Conservation (phyloP, 64 coral and sea anemone species). For the Cladopsammia gracilis region DNA sequence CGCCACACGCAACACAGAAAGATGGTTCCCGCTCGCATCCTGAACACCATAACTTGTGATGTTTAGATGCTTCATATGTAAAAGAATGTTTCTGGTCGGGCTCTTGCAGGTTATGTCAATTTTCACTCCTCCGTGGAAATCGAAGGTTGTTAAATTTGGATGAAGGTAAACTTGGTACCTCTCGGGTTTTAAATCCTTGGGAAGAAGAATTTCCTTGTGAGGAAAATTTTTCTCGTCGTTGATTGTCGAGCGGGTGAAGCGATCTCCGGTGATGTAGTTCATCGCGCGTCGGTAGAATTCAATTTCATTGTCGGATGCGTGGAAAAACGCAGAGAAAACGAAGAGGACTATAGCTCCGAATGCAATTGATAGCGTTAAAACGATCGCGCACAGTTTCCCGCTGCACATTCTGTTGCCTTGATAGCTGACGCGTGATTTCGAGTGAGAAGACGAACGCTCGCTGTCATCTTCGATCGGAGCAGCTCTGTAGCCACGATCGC, state of each 20-base stretch:
- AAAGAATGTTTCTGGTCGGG: slow-evolving; percentile 68
- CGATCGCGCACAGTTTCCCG: slow-evolving; percentile 30
- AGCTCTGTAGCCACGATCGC: slow-evolving; percentile 6
- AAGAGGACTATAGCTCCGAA: slow-evolving; percentile 19
- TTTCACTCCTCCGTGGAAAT: slow-evolving; percentile 67
- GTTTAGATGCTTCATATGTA: slow-evolving; percentile 79
- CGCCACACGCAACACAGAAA: slow-evolving; percentile 57
- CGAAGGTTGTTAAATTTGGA: slow-evolving; percentile 79
- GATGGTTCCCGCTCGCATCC: slow-evolving; percentile 62
- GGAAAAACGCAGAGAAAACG: slow-evolving; percentile 31
- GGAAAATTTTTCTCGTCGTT: slow-evolving; percentile 66
- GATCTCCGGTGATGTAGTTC: slow-evolving; percentile 33
- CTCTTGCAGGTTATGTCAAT: slow-evolving; percentile 73
- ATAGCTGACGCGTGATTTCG: slow-evolving; percentile 30
- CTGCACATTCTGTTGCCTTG: slow-evolving; percentile 7
- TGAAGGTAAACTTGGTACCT: slow-evolving; percentile 82
- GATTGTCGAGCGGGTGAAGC: slow-evolving; percentile 8
- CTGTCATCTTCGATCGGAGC: background rate
- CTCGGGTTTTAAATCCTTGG: slow-evolving; percentile 77
- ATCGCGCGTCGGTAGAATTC: slow-evolving; percentile 33
- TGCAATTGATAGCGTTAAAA: slow-evolving; percentile 28
- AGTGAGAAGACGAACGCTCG: slow-evolving; percentile 9
- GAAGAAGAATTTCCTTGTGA: slow-evolving; percentile 77
- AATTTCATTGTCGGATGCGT: slow-evolving; percentile 43
- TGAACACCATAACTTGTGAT: slow-evolving; percentile 71